These are phyloP conservation scores for Eupristina koningsbergeri DNA, from an alignment of 1,140 invertebrate species.

Conservation along the genomic window DNA sequence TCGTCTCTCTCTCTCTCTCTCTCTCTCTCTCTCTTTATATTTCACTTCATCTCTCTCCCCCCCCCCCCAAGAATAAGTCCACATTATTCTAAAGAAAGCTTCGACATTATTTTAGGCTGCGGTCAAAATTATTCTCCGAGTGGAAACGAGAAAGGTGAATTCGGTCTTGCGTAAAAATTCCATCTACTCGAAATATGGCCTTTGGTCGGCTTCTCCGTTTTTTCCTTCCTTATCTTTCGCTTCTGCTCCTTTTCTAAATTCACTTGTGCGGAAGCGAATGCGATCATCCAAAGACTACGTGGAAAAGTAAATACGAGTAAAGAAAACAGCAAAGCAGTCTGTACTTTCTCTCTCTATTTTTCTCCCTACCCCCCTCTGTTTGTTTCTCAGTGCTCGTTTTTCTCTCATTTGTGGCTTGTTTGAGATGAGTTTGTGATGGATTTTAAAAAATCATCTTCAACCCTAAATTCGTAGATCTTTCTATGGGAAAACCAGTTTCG, in stretches of 20 bases:
- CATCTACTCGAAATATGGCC: background rate
- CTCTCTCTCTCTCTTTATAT: too few relatives aligned
- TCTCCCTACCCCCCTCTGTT: background rate
- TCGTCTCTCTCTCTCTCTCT: background rate
- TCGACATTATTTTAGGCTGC: background rate
- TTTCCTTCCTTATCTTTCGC: background rate
- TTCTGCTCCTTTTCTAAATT: background rate
- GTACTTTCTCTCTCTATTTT: background rate
- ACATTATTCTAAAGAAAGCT: conserved; percentile 27
- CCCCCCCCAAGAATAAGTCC: background rate
- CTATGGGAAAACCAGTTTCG: conserved; percentile 55
- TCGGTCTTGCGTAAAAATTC: background rate
- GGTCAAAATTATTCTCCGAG: conserved; percentile 1
- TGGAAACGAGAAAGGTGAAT: background rate
- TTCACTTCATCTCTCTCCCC: too few relatives aligned
- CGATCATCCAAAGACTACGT: background rate
- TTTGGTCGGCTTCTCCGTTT: background rate
- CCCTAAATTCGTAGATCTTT: conserved; percentile 57
- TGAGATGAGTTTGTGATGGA: background rate
- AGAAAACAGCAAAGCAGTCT: conserved; percentile 3
- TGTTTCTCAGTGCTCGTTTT: too few relatives aligned
- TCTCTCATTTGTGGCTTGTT: conserved; percentile 5
- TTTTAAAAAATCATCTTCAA: conserved; percentile 44
- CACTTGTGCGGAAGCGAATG: background rate
- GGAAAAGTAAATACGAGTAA: background rate